Evolutionary conservation across 2,113 vertebrate genomes (phyloP), one percentile per base, ranked within the genome.

Genomic region (Gila orcuttii): DNA sequence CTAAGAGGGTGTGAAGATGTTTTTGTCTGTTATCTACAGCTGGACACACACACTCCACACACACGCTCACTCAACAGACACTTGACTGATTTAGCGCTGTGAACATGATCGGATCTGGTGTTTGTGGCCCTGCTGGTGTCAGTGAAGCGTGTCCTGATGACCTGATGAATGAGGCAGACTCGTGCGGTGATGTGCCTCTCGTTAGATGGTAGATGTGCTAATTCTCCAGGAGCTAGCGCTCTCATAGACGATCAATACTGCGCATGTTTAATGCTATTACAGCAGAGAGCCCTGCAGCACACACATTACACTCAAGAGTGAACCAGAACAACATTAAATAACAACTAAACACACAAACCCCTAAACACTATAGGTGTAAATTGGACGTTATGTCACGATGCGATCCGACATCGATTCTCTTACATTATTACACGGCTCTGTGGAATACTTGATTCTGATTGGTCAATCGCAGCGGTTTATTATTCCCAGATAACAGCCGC

Each of bases 221-320:
- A 62, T 77, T 66, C 83, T 64, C 8, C 62, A 28, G 39, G 52
- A 64, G 62, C 12, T 2, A 84, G 45, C 31, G 79, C 0, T 9
- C 13, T 10, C 73, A 33, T 86, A 78, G 74, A 55, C 87, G 86
- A 86, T 85, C 86, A 85, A 87, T 83, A 64, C 62, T 57, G 6
- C 10, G 17, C 71, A 31, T 79, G 71, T 69, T 82, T 83, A 82
- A 85, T 83, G n/a, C 55, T 21, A 80, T 86, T 88, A 88, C 33
- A 55, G 66, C 33, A 39, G 33, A 71, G 68, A 39, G 68, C 9
- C 9, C 19, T 23, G 15, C 57, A 66, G 57, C 85, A 55, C 47
- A 15, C 25, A 6, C 50, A 84, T 86, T 85, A 84, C 84, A 79
- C 85, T 52, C 45, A 69, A 69, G 31, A 36, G 9, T 73, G 33